A percentile compares a stretch with the other conserved stretches of the same genome.
Evolutionary conservation across 1,140 invertebrate species (phyloP).

Genomic region (Diuraphis noxia): DNA sequence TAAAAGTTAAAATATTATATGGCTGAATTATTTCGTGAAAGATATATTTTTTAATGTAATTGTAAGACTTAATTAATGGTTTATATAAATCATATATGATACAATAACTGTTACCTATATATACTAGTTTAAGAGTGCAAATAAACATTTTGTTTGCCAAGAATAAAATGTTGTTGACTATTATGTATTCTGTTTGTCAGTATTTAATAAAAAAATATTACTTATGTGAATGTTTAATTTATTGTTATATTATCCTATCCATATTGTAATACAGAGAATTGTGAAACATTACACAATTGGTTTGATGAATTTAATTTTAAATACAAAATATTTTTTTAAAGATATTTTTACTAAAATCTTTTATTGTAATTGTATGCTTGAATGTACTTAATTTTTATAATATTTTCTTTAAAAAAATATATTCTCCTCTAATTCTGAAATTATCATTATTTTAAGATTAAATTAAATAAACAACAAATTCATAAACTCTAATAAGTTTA

Average conservation of each 20-base stretch:
- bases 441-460: background rate
- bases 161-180: slow-evolving; percentile 27
- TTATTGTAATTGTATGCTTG: background rate
- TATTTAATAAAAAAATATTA: slow-evolving; percentile 31
- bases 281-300: background rate
- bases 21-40: slow-evolving; percentile 44
- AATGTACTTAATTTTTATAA: background rate
- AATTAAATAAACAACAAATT: background rate
- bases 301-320: background rate
- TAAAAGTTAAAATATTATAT: slow-evolving; percentile 7
- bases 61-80: slow-evolving; percentile 38
- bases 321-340: background rate
- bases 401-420: background rate
- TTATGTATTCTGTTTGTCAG: slow-evolving; percentile 30
- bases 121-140: slow-evolving; percentile 40
- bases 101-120: slow-evolving; percentile 42
- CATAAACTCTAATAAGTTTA: background rate
- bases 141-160: slow-evolving; percentile 26
- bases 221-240: background rate
- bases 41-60: slow-evolving; percentile 48
- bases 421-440: background rate
- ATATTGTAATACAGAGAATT: background rate
- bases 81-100: slow-evolving; percentile 40
- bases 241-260: background rate
- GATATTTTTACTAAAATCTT: background rate